Evolutionary conservation across 1,140 invertebrate genomes (phyloP), one percentile per base, ranked within the genome.

Genomic region (Neuroterus valhalla): DNA sequence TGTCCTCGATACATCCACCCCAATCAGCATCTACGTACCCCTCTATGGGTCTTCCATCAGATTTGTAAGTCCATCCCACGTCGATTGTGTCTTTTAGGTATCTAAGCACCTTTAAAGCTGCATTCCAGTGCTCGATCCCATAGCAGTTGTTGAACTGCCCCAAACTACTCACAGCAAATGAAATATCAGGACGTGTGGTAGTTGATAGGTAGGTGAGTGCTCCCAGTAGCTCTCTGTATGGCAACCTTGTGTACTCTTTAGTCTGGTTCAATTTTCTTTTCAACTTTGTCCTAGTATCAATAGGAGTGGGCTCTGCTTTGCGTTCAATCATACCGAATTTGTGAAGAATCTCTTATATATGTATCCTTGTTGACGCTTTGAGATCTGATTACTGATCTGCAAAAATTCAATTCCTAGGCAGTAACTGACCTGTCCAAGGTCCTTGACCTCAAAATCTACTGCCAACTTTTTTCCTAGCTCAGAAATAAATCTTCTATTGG

Each of bases 101-200:
- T 50, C 77, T 68, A 3, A 84, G 38, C 0, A 83, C 74, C 26
- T 72, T 46, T 26, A 78, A 82, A 19, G 76, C 75, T 62, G 67
- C 52, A n/a, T 45, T 55, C 76, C 76, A 83, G 50, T 78, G 76
- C 12, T 15, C 42, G 21, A 70, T 66, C 1, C 45, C 62, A 55
- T 72, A 76, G 31, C 72, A 78, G 43, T 76, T 70, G 52, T 78
- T 79, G 70, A 74, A 80, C 52, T 79, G 71, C 6, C 81, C 75
- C 2, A 80, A 52, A 31, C 42, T 50, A 45, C 68, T 79, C 1
- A 76, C 83, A 48, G 83, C 80, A 70, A 80, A 86, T 6, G 83
- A 66, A 26, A 89, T 82, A 69, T 90, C 87, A 17, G 84, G 87
- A 26, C 88, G 52, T 1, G 87, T 86, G 10, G 74, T 69, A 0